Evolutionary conservation across 2,113 vertebrate species (phyloP), one percentile per base, ranked within the genome.

Genomic region (Hippoglossus stenolepis): DNA sequence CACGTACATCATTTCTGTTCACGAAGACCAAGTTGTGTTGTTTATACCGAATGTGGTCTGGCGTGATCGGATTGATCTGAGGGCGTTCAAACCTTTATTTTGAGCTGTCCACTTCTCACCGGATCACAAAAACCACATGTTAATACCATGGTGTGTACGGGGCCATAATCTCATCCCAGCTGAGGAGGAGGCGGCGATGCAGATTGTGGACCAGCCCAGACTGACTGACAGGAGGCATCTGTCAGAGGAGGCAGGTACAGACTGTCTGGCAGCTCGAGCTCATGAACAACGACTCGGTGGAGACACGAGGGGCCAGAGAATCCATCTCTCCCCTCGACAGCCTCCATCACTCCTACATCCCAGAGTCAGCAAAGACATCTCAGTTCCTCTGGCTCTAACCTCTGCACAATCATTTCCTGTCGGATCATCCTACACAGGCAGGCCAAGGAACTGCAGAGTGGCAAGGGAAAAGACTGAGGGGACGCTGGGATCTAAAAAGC

Each of bases 251-350:
- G 85, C 83, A 71, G 83, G 73, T 88, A 91, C 90, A 89, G 72
- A 31, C 31, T 31, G 5, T 82, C 84, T 85, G 89, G 89, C 85
- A 86, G 81, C 88, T 35, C 60, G 0, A 13, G 57, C 84, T 90
- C 73, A 89, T 92, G 88, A 92, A 87, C 91, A 85, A 91, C 89
- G 89, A 86, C 80, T 74, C 75, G 79, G 83, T 79, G 84, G 87
- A 86, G 57, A 88, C n/a, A 28, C 77, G 79, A 81, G 21, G 63
- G 79, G 63, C 79, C 40, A 9, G 73, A 61, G 66, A 83, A 93
- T 90, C 84, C 85, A 92, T 93, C 90, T 90, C 75, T 65, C 28
- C 7, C 14, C 40, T 24, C 45, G 90, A 89, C 91, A 82, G 84
- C 74, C 69, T 75, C 83, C 72, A 93, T 90, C 77, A 81, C 79